Conservation (phyloP, 2,797 vertebrate genomes). For the Lepus oiostolus region DNA sequence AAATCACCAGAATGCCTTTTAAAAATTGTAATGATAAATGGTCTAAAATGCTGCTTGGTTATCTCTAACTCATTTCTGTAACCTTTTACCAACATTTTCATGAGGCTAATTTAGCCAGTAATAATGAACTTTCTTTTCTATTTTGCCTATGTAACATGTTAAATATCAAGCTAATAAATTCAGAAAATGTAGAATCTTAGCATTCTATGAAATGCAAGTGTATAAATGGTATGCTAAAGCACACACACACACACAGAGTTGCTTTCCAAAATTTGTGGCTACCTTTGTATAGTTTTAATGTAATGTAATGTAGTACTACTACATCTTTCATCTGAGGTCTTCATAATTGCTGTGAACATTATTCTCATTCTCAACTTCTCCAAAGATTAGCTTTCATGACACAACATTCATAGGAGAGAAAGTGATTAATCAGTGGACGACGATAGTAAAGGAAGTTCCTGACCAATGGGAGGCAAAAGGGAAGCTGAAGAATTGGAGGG, state of each 20-base stretch:
- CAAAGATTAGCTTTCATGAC: conserved; percentile 21
- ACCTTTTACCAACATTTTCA: conserved; percentile 81
- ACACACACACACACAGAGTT: neutral
- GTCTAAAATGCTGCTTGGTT: conserved; percentile 53
- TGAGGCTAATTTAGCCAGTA: conserved; percentile 78
- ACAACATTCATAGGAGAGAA: neutral
- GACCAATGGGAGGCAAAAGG: neutral
- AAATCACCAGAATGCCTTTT: conserved; percentile 65
- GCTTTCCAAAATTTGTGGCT: conserved; percentile 30
- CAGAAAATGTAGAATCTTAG: conserved; percentile 64
- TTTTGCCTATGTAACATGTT: conserved; percentile 68
- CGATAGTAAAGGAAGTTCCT: neutral
- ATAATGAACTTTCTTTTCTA: conserved; percentile 73
- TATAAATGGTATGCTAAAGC: conserved; percentile 55
- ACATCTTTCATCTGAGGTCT: neutral
- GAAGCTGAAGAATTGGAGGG: neutral
- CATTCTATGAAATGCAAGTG: conserved; percentile 44
- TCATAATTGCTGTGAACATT: neutral
- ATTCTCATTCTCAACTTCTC: neutral
- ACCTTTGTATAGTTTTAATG: neutral
- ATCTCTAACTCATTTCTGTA: conserved; percentile 71
- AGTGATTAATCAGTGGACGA: neutral
- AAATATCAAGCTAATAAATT: conserved; percentile 82
- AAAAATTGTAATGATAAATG: conserved; percentile 65
- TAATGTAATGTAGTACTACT: neutral